Percentiles rank a stretch among this genome's conserved stretches.
These are phyloP conservation scores for Tragelaphus buxtoni DNA, from an alignment of 2,113 vertebrate genomes.

Conservation along the genomic window DNA sequence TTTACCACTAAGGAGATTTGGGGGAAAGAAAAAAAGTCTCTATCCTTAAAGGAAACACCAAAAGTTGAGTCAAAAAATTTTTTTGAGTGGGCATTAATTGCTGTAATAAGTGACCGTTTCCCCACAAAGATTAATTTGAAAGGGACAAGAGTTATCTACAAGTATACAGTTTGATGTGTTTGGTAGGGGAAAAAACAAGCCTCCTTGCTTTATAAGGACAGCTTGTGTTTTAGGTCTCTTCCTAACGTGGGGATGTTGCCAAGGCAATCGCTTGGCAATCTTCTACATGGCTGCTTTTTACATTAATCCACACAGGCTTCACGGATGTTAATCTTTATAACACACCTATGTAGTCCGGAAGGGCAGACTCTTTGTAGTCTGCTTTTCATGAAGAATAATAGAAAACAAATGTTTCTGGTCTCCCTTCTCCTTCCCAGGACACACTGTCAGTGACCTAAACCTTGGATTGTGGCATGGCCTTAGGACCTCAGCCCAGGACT, in stretches of 20 bases:
- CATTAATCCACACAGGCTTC: not conserved
- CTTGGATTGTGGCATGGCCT: not conserved
- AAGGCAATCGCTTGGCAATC: conserved; percentile 44
- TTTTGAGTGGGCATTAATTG: not conserved
- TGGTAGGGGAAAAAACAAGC: not conserved
- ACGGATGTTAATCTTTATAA: conserved; percentile 12
- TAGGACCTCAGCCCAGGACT: not conserved
- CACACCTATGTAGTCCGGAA: not conserved
- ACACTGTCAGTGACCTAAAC: not conserved
- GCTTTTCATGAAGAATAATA: not conserved
- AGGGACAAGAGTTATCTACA: not conserved
- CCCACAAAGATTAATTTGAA: not conserved
- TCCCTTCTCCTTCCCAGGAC: not conserved
- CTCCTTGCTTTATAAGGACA: not conserved
- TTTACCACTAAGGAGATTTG: not conserved
- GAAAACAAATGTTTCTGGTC: not conserved
- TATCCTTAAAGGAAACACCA: not conserved
- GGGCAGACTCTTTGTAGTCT: not conserved
- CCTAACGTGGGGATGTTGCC: conserved; percentile 14
- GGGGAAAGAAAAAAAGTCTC: not conserved
- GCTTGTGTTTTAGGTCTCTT: conserved; percentile 34
- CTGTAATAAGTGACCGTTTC: not conserved
- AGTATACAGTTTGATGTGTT: not conserved
- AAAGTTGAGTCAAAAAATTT: not conserved
- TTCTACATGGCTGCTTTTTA: conserved; percentile 47